Base-by-base conservation (phyloP, 1,140 invertebrate genomes). In the Dendrolimus kikuchii region DNA sequence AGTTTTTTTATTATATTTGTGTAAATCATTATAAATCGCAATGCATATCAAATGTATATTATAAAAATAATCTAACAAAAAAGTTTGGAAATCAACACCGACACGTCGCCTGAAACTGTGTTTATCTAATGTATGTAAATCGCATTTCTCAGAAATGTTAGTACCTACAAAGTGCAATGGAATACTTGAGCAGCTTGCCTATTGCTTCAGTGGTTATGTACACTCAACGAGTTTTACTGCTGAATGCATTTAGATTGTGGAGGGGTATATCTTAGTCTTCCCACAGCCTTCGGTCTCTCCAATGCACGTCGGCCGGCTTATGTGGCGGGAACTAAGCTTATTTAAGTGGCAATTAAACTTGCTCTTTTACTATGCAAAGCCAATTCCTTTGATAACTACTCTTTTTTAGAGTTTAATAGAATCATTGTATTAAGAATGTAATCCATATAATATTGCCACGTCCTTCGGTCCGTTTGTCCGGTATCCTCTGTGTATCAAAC, bases 341-440 rank as follows among this genome's bases (percentile, higher is more conserved):
- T 64, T 76, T 68, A 66, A 68, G 77, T 77, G 76, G 71, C 69
- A 74, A 72, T 71, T 69, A 72, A 76, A 74, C 51, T 65, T 60
- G 53, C 45, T 55, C 59, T 63, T 51, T 55, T 44, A 47, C 54
- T 54, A 23, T 23, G 23, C 1, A 2, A 23, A 23, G 23, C 23
- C 1, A 23, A 23, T 23, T 23, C 23, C 23, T 23, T 23, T 23
- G 23, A 23, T 23, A 23, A 23, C 23, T 23, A 23, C 23, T 2
- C 23, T 23, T 23, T 23, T 23, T 23, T 23, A 23, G 23, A 23
- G 23, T 23, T 23, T 23, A 2, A 23, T 23, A 23, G 23, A 23
- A 23, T 23, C 23, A 23, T 23, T 23, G 23, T 23, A 2, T 1
- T 3, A 23, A 23, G 3, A 23, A 23, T 23, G 23, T 2, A 23